Evolutionary conservation across 2,797 vertebrate species (phyloP), one percentile per base, ranked within the genome.

Genomic region (Eremophila alpestris): DNA sequence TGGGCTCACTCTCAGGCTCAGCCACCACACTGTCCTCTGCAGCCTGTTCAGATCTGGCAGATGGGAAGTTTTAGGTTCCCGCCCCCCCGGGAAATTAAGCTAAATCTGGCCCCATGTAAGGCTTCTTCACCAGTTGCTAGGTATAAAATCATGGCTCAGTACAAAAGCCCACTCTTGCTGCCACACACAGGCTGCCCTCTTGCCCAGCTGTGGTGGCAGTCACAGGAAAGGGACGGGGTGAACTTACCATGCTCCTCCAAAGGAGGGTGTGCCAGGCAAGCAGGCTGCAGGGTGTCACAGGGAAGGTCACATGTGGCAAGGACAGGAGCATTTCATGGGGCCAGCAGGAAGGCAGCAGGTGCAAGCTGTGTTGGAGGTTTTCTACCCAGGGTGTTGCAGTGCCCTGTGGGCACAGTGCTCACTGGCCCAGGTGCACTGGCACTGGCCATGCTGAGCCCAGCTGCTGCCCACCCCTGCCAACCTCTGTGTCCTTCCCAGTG

Each of bases 361-460:
- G 54, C 54, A 43, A 70, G 46, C 32, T 30, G 24, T 3, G 2
- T 5, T 11, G 16, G 38, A 62, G 40, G 32, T 51, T 84, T 81
- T 16, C 46, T 60, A 24, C 5, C 8, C 0, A 1, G 27, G 30
- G 17, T 16, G 54, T 12, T 36, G 65, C 65, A 34, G 27, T 20
- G 80, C 34, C 26, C 45, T 3, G 0, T 10, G 75, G 45, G n/a
- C 63, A 60, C 34, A 23, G 21, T 0, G 1, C 56, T 13, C 0
- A 0, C 45, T 32, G 63, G 21, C 26, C 43, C 2, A 7, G 30
- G 77, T 3, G 2, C 38, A 4, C 19, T 14, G 13, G 46, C 38
- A 21, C 34, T 27, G 0, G 0, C 67, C 27, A 32, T 8, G 52
- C 75, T 32, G 45, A 60, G 49, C 46, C 15, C 23, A 13, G 74